These are phyloP conservation scores for Thera britannica DNA, from an alignment of 2,888 invertebrate genomes.

Conservation along the genomic window DNA sequence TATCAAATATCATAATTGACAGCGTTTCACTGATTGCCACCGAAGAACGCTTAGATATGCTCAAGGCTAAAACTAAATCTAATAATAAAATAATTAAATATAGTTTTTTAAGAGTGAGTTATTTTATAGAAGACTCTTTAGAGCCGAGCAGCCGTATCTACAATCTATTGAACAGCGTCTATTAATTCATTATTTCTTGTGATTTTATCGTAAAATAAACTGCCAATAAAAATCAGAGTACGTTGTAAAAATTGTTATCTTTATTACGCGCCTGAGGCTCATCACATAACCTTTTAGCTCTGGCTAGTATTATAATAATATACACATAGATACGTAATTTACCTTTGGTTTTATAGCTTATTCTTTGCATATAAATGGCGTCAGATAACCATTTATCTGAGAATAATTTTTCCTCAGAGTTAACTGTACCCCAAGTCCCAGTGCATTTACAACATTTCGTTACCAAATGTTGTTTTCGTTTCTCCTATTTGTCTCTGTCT, in stretches of 20 bases:
- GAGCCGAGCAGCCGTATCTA: slow-evolving; percentile 14
- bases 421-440: too few relatives aligned
- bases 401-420: too few relatives aligned
- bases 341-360: too few relatives aligned
- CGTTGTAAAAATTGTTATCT: slow-evolving; percentile 35
- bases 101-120: neutral
- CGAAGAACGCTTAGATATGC: too few relatives aligned
- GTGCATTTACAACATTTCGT: too few relatives aligned
- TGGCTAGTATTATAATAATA: neutral
- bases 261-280: slow-evolving; percentile 30
- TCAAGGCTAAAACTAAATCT: neutral
- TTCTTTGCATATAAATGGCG: too few relatives aligned
- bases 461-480: too few relatives aligned
- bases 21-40: too few relatives aligned
- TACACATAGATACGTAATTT: too few relatives aligned
- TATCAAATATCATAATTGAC: too few relatives aligned
- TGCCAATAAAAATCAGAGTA: slow-evolving; percentile 38
- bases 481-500: too few relatives aligned
- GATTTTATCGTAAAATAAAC: slow-evolving; percentile 37
- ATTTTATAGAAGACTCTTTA: slow-evolving; percentile 13
- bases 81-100: neutral
- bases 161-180: slow-evolving; percentile 17
- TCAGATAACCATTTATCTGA: too few relatives aligned
- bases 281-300: slow-evolving; percentile 2
- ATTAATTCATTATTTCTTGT: slow-evolving; percentile 28